phyloP scores from a whole-genome alignment of 92 coral and sea anemone species.

The Palythoa caribaeorum region DNA sequence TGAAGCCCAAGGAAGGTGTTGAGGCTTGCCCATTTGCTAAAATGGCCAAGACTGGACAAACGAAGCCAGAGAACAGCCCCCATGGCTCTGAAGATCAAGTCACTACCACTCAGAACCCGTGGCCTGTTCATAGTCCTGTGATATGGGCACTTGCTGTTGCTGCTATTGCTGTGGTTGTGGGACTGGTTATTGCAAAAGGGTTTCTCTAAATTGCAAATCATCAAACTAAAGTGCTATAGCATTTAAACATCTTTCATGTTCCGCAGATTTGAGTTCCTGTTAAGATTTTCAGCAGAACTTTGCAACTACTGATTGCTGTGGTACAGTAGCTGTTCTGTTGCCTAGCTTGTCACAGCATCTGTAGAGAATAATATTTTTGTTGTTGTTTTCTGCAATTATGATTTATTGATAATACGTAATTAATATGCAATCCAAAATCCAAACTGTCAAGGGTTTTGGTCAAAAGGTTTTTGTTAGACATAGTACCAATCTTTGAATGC shows the following conservation, averaged over 20 bases:
- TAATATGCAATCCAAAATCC: no score
- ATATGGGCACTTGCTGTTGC: constrained; percentile 62
- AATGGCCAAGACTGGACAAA: constrained; percentile 72
- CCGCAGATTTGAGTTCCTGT: no score
- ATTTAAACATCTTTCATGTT: background rate
- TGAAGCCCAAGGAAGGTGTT: constrained; percentile 29
- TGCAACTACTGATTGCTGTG: no score
- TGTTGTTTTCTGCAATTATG: no score
- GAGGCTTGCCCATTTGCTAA: constrained; percentile 89
- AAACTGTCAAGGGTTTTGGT: no score
- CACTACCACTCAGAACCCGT: background rate
- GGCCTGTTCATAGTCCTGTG: constrained; percentile 54
- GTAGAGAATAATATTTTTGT: no score
- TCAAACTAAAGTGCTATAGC: background rate
- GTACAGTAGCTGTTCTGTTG: no score
- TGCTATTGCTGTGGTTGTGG: constrained; percentile 57
- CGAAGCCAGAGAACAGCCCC: constrained; percentile 32
- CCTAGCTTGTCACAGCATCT: no score
- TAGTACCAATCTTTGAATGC: no score
- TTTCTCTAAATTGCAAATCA: background rate
- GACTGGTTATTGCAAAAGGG: constrained; percentile 20
- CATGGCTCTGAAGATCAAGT: background rate
- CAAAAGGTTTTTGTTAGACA: no score
- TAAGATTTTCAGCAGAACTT: no score
- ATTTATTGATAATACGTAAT: no score